Base-by-base conservation (phyloP, 2,797 vertebrate genomes). In the Anableps anableps region DNA sequence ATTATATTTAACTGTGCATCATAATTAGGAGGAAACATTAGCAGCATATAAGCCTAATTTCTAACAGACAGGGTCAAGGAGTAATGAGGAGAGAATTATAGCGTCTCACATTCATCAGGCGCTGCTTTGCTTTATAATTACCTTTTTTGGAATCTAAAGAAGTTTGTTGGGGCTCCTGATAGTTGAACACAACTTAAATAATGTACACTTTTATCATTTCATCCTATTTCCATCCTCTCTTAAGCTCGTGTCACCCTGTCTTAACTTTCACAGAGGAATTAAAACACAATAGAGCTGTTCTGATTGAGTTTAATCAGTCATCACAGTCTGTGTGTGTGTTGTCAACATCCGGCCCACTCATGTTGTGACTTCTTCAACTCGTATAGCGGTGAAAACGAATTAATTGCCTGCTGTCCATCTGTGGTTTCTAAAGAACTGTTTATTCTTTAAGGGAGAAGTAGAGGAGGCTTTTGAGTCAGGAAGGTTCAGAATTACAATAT, bases 281-380 rank as follows among this genome's bases (percentile, higher is more conserved):
- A 72, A 88, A 87, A 75, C 31, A 86, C 82, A 88, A 86, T 84
- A 58, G 78, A 48, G 47, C 70, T 88, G 85, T 87, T 92, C 87
- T 89, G 86, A 91, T 89, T 90, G 78, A 60, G 31, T 92, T 85
- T 88, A 88, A 92, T 91, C 81, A 90, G 80, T 88, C 86, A 85
- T 88, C 91, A 88, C 73, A 75, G 83, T 53, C 83, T n/a, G n/a
- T 76, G 48, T 0, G 19, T 0, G 29, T 66, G 83, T 87, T 71
- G 77, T n/a, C 62, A 55, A 76, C 88, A 78, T 72, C 48, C 85
- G 51, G 85, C 87, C 90, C 91, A 92, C 93, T 90, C 89, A 70
- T 75, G 50, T 45, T 77, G 48, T 70, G 58, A 80, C 78, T 55
- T 79, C 82, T 47, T 80, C 74, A 83, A 77, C 76, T 84, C 83